Evolutionary conservation across 2,888 invertebrate genomes (phyloP), one percentile per base, ranked within the genome.

Genomic region (Ornithoptera alexandrae): DNA sequence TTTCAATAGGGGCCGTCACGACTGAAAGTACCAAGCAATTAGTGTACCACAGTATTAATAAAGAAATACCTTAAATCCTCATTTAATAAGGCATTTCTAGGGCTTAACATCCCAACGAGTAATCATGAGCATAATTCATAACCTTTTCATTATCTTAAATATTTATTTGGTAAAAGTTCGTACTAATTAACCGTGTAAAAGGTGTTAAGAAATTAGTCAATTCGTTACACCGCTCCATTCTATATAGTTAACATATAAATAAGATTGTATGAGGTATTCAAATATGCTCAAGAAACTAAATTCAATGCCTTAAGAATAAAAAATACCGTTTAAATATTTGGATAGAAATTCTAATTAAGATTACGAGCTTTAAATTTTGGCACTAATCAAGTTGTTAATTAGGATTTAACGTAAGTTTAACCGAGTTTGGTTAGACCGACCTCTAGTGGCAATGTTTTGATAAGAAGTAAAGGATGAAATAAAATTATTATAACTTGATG

Each of bases 271-370:
- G 72, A 74, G 73, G 69, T 68, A 74, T 71, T 10, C 74, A 76
- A 77, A 77, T 74, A 76, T 75, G 71, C 73, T 67, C 64, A 68
- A 57, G 67, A 71, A 62, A 71, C 67, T 68, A 30, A 30, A 30
- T 30, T 30, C 30, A 30, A 3, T 30, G 10, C 39, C 4, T 39
- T 66, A 68, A 68, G 70, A 65, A 69, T 65, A 69, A 70, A 67
- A 65, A 60, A 18, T 74, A 72, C 71, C 72, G 74, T 74, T 77
- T 77, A 74, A 72, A 79, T 81, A 80, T 86, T 87, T 88, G 84
- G 89, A 87, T 89, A 87, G 88, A 87, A 88, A 88, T 87, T 85
- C 84, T 84, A 89, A 89, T 89, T 89, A 89, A 88, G 87, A 89
- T 89, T 87, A 87, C 85, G 83, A 85, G 82, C 80, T 86, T 89